Conservation (phyloP, 2,888 invertebrate genomes). For the Agonopterix arenella region DNA sequence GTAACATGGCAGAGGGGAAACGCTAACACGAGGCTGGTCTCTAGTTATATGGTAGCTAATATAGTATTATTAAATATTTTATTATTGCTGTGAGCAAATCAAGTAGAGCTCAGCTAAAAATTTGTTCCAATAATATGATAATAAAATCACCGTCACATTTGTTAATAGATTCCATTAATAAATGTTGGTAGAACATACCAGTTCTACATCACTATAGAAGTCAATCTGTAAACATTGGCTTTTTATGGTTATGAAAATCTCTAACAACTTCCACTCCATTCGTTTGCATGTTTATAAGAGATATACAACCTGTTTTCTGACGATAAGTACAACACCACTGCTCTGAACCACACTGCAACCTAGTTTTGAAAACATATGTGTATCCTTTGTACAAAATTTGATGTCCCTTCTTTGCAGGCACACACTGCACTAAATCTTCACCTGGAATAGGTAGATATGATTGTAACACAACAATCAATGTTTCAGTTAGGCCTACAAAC, state of each 20-base stretch:
- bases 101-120: no score
- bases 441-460: constrained; percentile 38
- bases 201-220: neutral
- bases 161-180: no score
- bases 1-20: no score
- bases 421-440: constrained; percentile 64
- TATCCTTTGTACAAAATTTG: constrained; percentile 66
- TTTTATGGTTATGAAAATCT: constrained; percentile 67
- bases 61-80: no score
- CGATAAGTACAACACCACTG: constrained; percentile 67
- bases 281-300: constrained; percentile 64
- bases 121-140: no score
- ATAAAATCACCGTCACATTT: no score
- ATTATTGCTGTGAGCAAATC: no score
- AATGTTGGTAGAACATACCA: neutral
- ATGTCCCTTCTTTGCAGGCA: constrained; percentile 64
- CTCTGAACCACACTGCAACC: constrained; percentile 63
- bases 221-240: constrained; percentile 57
- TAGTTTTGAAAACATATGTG: constrained; percentile 64
- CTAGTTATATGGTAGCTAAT: no score
- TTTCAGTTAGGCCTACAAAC: neutral
- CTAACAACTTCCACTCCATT: constrained; percentile 62
- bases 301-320: constrained; percentile 69
- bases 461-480: neutral
- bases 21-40: no score